Evolutionary conservation across 2,888 invertebrate species (phyloP).

Genomic region (Lamellibrachia columna): DNA sequence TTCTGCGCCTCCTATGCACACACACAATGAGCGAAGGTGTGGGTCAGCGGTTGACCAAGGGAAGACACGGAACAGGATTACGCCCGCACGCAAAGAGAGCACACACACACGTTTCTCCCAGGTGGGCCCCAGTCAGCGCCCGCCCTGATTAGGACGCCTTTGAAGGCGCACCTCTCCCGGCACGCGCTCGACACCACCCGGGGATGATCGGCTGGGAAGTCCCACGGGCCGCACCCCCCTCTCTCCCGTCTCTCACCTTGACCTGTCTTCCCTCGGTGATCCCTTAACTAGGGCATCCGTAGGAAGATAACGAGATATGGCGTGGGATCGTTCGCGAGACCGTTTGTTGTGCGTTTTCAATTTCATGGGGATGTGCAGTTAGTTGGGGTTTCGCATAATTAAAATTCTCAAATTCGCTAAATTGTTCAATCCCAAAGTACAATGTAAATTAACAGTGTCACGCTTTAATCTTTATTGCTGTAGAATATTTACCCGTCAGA

Average conservation of each 20-base stretch:
- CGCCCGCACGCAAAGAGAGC: background rate
- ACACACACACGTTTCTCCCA: background rate
- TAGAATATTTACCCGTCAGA: no score
- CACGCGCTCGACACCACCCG: background rate
- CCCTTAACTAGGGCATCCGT: background rate
- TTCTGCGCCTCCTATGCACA: background rate
- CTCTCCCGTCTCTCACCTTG: background rate
- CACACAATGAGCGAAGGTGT: background rate
- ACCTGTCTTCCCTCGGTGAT: background rate
- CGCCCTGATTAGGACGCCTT: conserved; percentile 1
- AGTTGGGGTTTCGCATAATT: no score
- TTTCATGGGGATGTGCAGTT: background rate
- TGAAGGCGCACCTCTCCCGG: background rate
- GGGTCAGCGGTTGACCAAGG: background rate
- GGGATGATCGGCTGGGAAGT: background rate
- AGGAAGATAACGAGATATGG: background rate
- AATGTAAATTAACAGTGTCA: no score
- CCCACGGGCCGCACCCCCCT: background rate
- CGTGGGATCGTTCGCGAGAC: background rate
- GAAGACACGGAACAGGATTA: background rate
- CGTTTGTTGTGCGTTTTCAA: background rate
- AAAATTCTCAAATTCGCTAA: no score
- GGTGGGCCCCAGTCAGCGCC: background rate
- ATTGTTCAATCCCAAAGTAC: no score
- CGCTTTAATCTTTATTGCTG: no score